phyloP scores from a whole-genome alignment of 2,113 vertebrate genomes.

The Urocolius indicus region DNA sequence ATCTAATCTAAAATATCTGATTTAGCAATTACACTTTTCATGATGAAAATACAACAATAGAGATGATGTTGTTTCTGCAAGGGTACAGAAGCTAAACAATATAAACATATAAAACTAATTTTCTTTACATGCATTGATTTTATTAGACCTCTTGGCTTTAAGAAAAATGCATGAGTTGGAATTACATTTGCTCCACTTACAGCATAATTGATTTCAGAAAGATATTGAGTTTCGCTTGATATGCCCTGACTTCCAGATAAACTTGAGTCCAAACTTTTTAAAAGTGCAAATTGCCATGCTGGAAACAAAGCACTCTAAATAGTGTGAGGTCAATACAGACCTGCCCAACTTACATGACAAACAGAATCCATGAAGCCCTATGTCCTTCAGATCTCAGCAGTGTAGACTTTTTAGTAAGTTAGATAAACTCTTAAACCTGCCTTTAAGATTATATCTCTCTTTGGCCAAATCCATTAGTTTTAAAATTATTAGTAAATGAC shows the following conservation, averaged over 20 bases:
- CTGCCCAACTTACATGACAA: background rate
- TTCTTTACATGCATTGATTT: background rate
- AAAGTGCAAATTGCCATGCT: background rate
- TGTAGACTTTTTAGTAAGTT: background rate
- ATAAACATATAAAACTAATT: background rate
- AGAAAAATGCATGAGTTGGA: background rate
- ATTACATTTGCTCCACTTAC: slow-evolving; percentile 16
- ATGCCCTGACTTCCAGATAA: background rate
- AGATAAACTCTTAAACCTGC: background rate
- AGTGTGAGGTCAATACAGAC: background rate
- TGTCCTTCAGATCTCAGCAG: background rate
- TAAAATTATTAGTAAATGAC: accelerated
- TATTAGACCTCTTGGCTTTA: slow-evolving; percentile 16
- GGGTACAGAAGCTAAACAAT: slow-evolving; percentile 1
- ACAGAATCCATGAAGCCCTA: background rate
- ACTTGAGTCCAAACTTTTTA: background rate
- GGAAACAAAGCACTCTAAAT: background rate
- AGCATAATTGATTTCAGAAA: slow-evolving; percentile 8
- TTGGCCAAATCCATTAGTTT: background rate
- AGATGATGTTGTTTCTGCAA: background rate
- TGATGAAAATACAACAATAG: background rate
- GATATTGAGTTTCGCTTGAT: background rate
- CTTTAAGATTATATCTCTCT: background rate
- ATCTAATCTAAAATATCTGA: background rate
- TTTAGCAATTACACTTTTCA: background rate